These are phyloP conservation scores for Hypanus sabinus DNA, from an alignment of 2,113 vertebrate genomes.

Conservation along the genomic window DNA sequence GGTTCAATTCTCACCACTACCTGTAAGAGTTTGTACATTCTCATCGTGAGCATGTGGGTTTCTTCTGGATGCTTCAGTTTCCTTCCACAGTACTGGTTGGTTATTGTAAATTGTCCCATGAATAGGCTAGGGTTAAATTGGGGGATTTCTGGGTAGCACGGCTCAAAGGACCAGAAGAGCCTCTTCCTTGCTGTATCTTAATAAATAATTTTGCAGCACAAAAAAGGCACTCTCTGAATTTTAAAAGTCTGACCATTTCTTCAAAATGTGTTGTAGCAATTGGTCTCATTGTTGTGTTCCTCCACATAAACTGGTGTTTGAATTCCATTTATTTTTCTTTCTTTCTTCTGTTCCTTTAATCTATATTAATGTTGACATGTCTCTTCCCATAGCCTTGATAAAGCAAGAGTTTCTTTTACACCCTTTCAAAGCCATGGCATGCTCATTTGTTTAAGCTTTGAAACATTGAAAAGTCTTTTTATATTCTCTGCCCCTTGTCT, in stretches of 20 bases:
- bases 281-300: neutral
- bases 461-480: neutral
- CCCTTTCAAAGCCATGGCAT: neutral
- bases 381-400: neutral
- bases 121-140: no score
- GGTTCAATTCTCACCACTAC: no score
- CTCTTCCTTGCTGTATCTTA: no score
- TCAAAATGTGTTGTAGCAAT: neutral
- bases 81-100: no score
- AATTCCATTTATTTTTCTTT: neutral
- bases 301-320: neutral
- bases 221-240: neutral
- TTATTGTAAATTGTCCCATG: no score
- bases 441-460: neutral
- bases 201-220: neutral
- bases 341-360: neutral
- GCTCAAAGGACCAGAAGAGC: no score
- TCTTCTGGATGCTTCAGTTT: no score
- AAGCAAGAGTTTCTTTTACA: neutral
- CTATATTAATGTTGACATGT: neutral
- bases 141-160: no score
- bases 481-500: neutral
- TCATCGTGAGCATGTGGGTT: no score
- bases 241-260: neutral
- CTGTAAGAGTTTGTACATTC: no score